Conservation (phyloP, 2,113 vertebrate species). For the Ameiurus melas region DNA sequence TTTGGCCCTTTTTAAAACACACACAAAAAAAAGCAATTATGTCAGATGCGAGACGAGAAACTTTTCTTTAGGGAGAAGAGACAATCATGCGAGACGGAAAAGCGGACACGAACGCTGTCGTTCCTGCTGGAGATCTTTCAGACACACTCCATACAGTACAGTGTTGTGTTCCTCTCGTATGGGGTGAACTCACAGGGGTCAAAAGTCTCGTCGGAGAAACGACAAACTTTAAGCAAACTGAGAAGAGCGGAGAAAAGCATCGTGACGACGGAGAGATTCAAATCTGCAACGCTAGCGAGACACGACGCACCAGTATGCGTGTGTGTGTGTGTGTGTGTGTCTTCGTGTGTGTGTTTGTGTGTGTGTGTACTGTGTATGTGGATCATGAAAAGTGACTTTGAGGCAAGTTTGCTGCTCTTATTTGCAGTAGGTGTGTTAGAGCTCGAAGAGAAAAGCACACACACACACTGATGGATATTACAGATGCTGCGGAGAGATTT, state of each 20-base stretch:
- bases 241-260: not conserved
- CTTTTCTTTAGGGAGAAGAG: not conserved
- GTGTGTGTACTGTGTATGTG: conserved; percentile 2
- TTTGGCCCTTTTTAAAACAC: conserved; percentile 11
- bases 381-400: conserved; percentile 40
- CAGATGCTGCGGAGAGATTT: conserved; percentile 29
- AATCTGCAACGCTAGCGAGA: conserved; percentile 20
- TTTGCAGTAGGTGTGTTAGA: conserved; percentile 30
- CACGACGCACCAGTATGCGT: conserved; percentile 3
- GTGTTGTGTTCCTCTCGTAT: not conserved
- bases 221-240: conserved; percentile 11
- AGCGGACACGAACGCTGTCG: not conserved
- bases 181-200: conserved; percentile 41
- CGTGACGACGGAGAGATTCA: conserved; percentile 33
- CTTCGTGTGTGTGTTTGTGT: not conserved
- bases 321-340: not conserved
- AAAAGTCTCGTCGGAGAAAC: not conserved
- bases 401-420: conserved; percentile 39
- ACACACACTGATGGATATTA: conserved; percentile 32
- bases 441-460: conserved; percentile 6
- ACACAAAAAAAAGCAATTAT: not conserved
- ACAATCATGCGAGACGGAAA: not conserved
- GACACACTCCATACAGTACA: not conserved
- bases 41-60: not conserved
- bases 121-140: not conserved